These are phyloP conservation scores for Agapetus fuscipes DNA, from an alignment of 2,888 invertebrate genomes.

Conservation along the genomic window DNA sequence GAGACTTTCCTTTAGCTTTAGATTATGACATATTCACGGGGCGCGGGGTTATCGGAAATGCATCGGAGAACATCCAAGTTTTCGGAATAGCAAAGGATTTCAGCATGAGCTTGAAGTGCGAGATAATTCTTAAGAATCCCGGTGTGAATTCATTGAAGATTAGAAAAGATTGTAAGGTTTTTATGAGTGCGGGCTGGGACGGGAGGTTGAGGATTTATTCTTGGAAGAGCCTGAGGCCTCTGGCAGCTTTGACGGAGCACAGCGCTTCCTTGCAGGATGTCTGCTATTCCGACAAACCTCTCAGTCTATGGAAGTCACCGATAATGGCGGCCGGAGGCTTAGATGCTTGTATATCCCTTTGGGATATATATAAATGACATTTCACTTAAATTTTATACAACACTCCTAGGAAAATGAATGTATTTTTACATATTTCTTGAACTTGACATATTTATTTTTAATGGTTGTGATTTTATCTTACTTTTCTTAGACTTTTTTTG, in stretches of 20 bases:
- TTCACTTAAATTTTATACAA: conserved; percentile 1
- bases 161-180: conserved; percentile 60
- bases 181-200: conserved; percentile 69
- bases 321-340: conserved; percentile 70
- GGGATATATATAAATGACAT: conserved; percentile 66
- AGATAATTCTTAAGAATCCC: conserved; percentile 59
- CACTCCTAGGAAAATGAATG: no score
- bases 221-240: conserved; percentile 61
- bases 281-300: conserved; percentile 54
- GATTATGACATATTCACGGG: conserved; percentile 58
- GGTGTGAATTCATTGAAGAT: conserved; percentile 61
- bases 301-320: conserved; percentile 59
- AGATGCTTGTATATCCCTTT: conserved; percentile 67
- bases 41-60: conserved; percentile 58
- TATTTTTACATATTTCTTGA: no score
- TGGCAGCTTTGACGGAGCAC: conserved; percentile 67
- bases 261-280: conserved; percentile 61
- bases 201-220: conserved; percentile 66
- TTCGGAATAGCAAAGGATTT: conserved; percentile 47
- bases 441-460: no score
- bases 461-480: no score
- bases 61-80: conserved; percentile 52
- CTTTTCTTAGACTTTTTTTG: no score
- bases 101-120: conserved; percentile 47
- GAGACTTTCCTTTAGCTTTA: conserved; percentile 59